These are phyloP conservation scores for Agelastica alni DNA, from an alignment of 2,888 invertebrate genomes.

Conservation along the genomic window DNA sequence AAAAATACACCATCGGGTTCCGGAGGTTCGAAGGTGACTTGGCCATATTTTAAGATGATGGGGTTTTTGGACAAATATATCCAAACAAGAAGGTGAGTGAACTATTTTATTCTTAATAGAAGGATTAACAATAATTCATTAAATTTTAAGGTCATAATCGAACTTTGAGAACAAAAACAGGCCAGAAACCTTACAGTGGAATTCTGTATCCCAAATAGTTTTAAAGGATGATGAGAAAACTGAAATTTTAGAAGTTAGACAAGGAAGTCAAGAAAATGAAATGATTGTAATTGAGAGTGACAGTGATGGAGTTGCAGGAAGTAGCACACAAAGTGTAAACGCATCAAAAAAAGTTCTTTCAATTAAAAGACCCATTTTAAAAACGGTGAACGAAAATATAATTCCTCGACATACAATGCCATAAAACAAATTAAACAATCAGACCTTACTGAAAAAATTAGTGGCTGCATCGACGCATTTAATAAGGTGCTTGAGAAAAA, in stretches of 20 bases:
- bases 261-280: neutral
- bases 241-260: no score
- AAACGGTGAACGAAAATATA: no score
- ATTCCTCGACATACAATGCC: no score
- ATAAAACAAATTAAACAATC: neutral
- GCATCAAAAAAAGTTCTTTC: neutral
- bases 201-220: neutral
- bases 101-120: no score
- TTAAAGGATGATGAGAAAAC: neutral
- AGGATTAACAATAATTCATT: no score
- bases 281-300: no score
- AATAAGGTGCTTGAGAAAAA: no score
- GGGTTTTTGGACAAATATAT: neutral
- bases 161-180: no score
- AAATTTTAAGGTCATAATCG: no score
- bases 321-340: neutral
- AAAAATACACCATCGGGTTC: neutral
- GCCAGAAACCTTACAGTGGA: slow-evolving; percentile 2
- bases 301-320: neutral
- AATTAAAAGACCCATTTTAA: neutral
- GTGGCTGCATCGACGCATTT: no score
- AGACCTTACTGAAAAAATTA: no score
- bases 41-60: neutral
- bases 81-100: no score
- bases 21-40: neutral